Conservation (phyloP, 1,140 invertebrate genomes). For the Heliconius eleuchia region DNA sequence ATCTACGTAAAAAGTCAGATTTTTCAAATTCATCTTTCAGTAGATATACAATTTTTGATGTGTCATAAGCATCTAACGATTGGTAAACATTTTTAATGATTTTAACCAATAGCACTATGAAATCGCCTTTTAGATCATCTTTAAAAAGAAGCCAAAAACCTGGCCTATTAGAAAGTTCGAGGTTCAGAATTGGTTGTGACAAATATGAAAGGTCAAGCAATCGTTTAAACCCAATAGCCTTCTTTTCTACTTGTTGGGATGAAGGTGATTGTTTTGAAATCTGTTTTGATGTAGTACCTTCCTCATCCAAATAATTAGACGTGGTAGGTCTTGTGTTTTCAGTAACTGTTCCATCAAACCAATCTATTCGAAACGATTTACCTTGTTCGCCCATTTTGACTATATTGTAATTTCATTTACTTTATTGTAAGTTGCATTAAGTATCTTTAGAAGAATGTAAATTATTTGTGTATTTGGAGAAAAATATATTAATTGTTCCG, state of each 20-base stretch:
- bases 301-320: constrained; percentile 48
- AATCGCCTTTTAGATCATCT: constrained; percentile 64
- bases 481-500: neutral
- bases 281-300: constrained; percentile 40
- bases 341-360: constrained; percentile 72
- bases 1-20: constrained; percentile 58
- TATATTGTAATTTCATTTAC: neutral
- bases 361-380: constrained; percentile 70
- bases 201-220: constrained; percentile 58
- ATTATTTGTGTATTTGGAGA: too few relatives aligned
- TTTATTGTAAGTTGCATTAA: neutral
- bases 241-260: constrained; percentile 57
- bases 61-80: constrained; percentile 56
- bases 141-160: constrained; percentile 66
- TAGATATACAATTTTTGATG: constrained; percentile 54
- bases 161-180: constrained; percentile 50
- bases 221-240: constrained; percentile 69
- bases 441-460: neutral
- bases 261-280: constrained; percentile 35
- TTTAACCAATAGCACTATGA: constrained; percentile 69
- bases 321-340: constrained; percentile 53
- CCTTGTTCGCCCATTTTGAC: constrained; percentile 39
- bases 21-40: constrained; percentile 61
- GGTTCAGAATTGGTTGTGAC: constrained; percentile 52
- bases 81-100: constrained; percentile 62